Evolutionary conservation across 2,797 vertebrate genomes (phyloP).

Genomic region (Heterohyrax brucei): DNA sequence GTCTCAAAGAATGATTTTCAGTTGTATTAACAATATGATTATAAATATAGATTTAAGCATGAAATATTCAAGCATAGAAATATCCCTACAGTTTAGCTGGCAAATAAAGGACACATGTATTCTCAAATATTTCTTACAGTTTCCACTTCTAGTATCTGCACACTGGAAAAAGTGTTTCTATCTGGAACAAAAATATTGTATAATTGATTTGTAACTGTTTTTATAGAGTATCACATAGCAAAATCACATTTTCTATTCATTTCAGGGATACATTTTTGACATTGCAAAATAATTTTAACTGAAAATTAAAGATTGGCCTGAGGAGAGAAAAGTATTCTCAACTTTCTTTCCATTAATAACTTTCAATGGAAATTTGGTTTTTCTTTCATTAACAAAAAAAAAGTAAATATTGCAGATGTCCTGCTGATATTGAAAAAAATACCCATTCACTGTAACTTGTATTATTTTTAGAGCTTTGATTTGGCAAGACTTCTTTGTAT

Average conservation of each 20-base stretch:
- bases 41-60: conserved; percentile 15
- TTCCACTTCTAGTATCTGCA: conserved; percentile 13
- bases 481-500: conserved; percentile 47
- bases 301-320: neutral
- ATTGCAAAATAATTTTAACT: conserved; percentile 39
- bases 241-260: conserved; percentile 12
- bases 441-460: neutral
- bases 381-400: neutral
- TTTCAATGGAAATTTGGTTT: conserved; percentile 7
- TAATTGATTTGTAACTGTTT: neutral
- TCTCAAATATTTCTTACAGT: conserved; percentile 20
- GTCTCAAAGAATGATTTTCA: conserved; percentile 12
- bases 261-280: conserved; percentile 36
- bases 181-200: conserved; percentile 3
- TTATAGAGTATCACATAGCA: neutral
- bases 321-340: conserved; percentile 27
- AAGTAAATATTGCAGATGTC: neutral
- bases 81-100: neutral
- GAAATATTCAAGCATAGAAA: conserved; percentile 4
- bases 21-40: conserved; percentile 53
- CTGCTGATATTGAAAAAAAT: conserved; percentile 35
- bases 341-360: conserved; percentile 4
- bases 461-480: conserved; percentile 63
- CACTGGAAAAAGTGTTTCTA: conserved; percentile 5
- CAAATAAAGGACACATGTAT: neutral